Conservation (phyloP, 1,140 invertebrate genomes). For the Leucophenga varia region DNA sequence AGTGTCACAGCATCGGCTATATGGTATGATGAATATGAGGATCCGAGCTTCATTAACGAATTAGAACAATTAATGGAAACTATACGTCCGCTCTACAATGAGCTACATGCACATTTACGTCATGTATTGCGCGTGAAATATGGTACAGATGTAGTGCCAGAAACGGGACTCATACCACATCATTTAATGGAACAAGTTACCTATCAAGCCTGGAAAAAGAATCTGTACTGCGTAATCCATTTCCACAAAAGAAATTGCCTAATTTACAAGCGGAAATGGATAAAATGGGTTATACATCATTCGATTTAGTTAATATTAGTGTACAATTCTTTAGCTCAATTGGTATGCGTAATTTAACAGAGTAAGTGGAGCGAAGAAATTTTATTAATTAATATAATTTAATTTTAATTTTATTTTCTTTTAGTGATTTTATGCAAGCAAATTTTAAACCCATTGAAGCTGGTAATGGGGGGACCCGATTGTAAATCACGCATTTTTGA, state of each 20-base stretch:
- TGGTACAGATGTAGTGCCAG: constrained; percentile 65
- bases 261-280: constrained; percentile 22
- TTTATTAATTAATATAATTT: neutral
- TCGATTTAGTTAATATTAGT: constrained; percentile 73
- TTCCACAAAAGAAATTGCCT: constrained; percentile 13
- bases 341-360: constrained; percentile 17
- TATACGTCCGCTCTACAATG: constrained; percentile 76
- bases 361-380: constrained; percentile 4
- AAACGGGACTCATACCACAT: constrained; percentile 78
- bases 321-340: constrained; percentile 73
- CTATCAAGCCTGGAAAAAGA: constrained; percentile 26
- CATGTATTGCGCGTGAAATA: constrained; percentile 70
- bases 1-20: neutral
- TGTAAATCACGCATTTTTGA: constrained; percentile 22
- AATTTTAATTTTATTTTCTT: neutral
- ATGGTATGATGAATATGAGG: constrained; percentile 60
- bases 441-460: constrained; percentile 18
- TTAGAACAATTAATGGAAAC: constrained; percentile 60
- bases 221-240: constrained; percentile 15
- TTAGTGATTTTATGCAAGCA: constrained; percentile 14
- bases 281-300: constrained; percentile 62
- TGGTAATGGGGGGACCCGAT: constrained; percentile 15
- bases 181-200: constrained; percentile 68
- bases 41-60: constrained; percentile 58
- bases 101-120: constrained; percentile 84